Evolutionary conservation across 2,797 vertebrate genomes (phyloP).

Genomic region (Dryobates pubescens): DNA sequence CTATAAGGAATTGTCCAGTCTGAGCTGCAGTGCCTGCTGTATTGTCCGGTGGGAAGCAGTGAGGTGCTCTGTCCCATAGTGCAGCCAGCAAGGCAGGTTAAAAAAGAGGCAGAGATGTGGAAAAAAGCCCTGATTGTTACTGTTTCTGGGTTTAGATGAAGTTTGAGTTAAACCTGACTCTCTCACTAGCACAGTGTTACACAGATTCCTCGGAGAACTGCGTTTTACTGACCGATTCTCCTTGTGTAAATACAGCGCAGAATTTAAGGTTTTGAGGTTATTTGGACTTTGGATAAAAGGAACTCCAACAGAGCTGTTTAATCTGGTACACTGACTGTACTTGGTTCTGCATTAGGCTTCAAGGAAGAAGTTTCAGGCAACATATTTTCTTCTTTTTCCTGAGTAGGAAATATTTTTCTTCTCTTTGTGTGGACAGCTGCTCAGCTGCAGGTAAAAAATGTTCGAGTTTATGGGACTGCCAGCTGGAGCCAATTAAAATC

Average conservation of each 20-base stretch:
- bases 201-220: neutral
- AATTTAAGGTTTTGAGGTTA: neutral
- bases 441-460: conserved; percentile 55
- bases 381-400: neutral
- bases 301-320: neutral
- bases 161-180: neutral
- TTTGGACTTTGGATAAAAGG: neutral
- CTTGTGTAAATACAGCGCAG: neutral
- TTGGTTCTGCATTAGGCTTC: neutral
- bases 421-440: conserved; percentile 58
- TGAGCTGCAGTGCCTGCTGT: neutral
- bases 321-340: neutral
- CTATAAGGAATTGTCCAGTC: neutral
- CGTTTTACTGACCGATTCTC: neutral
- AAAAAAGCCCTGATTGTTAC: neutral
- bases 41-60: neutral
- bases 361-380: neutral
- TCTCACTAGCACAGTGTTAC: neutral
- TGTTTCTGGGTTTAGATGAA: neutral
- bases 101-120: neutral
- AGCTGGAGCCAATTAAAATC: conserved; percentile 67
- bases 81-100: neutral
- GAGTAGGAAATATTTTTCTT: neutral
- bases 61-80: neutral
- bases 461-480: conserved; percentile 34